Evolutionary conservation across 2,797 vertebrate species (phyloP), one percentile per base, ranked within the genome.

Genomic region (Lutjanus campechanus): DNA sequence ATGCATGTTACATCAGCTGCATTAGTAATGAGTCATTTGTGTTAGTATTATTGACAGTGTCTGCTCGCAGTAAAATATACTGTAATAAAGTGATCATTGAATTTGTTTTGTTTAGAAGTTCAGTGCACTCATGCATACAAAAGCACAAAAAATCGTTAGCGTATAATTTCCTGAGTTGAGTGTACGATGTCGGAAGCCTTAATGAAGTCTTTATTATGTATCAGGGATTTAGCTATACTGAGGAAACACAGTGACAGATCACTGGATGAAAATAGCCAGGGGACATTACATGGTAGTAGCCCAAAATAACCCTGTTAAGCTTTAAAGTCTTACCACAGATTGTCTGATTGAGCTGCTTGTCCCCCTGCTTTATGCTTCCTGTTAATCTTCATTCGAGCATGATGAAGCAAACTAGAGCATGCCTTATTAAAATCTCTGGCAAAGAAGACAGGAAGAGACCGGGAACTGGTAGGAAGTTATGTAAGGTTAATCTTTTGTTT

Each of bases 271-370:
- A 87, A 84, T 78, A 86, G 72, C 46, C 1, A 40, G 11, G 62
- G 78, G 86, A 79, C 22, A 76, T 87, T 82, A 72, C 61, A 82
- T 70, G 82, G 59, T 86, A 77, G 85, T 83, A 71, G 77, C 81
- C 81, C 70, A 82, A 89, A 93, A 93, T 89, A 91, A 88, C 83
- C 77, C 83, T 6, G 84, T 69, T 89, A 90, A 91, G 85, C 90
- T 81, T 75, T 84, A 88, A 91, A 92, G 77, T 89, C 88, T 84
- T 61, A 84, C 69, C 77, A 77, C 88, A 89, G 87, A 88, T 91
- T 88, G 85, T 88, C 76, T 83, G 82, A 89, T 91, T 78, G 84
- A 87, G 86, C 87, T 82, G 82, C 76, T 91, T 80, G 86, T 91
- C 75, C 65, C 55, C 16, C 66, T 64, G 79, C 68, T 82, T 87